These are phyloP conservation scores for Cossypha heuglini DNA, from an alignment of 2,797 vertebrate species.

Conservation along the genomic window DNA sequence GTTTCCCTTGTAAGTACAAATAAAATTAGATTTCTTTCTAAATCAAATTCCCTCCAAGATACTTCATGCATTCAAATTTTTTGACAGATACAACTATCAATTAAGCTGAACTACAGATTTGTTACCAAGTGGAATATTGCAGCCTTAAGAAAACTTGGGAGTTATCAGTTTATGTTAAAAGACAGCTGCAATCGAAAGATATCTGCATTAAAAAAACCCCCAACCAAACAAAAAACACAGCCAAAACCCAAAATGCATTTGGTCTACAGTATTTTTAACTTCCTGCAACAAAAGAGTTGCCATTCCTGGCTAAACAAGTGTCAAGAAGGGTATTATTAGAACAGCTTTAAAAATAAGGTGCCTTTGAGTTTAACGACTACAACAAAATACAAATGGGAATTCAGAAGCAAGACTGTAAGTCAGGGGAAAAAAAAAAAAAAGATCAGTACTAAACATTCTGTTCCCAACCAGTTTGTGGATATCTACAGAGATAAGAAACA, in stretches of 20 bases:
- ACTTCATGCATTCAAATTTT: background rate
- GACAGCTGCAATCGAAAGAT: background rate
- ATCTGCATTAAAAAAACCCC: fast-evolving
- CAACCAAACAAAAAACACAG: background rate
- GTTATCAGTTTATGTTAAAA: background rate
- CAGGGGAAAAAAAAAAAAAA: background rate
- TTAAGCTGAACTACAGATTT: background rate
- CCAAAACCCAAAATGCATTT: background rate
- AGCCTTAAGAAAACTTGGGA: background rate
- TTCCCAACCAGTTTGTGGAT: background rate
- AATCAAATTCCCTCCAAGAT: background rate
- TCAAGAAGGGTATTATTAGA: constrained; percentile 1
- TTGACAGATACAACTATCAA: background rate
- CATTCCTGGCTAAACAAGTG: background rate
- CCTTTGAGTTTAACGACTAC: background rate
- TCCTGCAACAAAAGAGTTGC: background rate
- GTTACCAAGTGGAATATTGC: background rate
- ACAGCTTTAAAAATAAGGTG: background rate
- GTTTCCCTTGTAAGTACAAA: background rate
- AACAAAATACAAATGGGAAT: background rate
- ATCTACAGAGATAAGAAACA: background rate
- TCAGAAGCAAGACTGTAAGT: background rate
- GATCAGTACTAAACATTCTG: background rate
- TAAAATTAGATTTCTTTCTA: background rate
- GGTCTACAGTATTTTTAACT: background rate